These are phyloP conservation scores for Zoanthus sansibaricus DNA, from an alignment of 92 coral and sea anemone genomes.

Conservation along the genomic window DNA sequence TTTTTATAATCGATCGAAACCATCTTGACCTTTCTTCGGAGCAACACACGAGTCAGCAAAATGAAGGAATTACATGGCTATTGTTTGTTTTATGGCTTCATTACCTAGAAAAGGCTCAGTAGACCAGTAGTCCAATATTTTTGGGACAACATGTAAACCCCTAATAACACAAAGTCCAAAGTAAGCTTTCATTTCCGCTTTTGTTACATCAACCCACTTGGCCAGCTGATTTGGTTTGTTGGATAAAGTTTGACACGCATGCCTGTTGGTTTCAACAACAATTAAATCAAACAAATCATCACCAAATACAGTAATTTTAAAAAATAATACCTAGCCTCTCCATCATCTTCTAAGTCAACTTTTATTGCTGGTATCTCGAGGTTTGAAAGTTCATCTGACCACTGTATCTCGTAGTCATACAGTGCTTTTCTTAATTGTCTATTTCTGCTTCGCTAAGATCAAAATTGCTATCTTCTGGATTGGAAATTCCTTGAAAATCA, in stretches of 20 bases:
- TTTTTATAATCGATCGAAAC: background rate
- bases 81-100: slow-evolving; percentile 54
- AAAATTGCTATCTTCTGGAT: background rate
- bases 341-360: background rate
- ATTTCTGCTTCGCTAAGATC: background rate
- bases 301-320: slow-evolving; percentile 30
- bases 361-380: background rate
- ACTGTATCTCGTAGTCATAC: background rate
- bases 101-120: slow-evolving; percentile 56
- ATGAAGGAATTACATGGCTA: slow-evolving; percentile 65
- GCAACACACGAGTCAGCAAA: slow-evolving; percentile 57
- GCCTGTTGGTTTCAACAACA: slow-evolving; percentile 50
- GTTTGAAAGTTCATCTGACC: slow-evolving; percentile 1
- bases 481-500: background rate
- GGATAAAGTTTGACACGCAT: slow-evolving; percentile 23
- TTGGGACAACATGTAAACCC: slow-evolving; percentile 34
- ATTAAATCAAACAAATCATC: slow-evolving; percentile 42
- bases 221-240: slow-evolving; percentile 13
- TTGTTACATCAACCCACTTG: slow-evolving; percentile 33
- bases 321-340: background rate
- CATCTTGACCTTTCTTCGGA: slow-evolving; percentile 45
- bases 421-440: background rate
- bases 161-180: slow-evolving; percentile 45
- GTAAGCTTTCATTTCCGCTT: slow-evolving; percentile 37
- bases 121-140: slow-evolving; percentile 59